Base-by-base conservation (phyloP, 2,797 vertebrate species). In the Enoplosus armatus region DNA sequence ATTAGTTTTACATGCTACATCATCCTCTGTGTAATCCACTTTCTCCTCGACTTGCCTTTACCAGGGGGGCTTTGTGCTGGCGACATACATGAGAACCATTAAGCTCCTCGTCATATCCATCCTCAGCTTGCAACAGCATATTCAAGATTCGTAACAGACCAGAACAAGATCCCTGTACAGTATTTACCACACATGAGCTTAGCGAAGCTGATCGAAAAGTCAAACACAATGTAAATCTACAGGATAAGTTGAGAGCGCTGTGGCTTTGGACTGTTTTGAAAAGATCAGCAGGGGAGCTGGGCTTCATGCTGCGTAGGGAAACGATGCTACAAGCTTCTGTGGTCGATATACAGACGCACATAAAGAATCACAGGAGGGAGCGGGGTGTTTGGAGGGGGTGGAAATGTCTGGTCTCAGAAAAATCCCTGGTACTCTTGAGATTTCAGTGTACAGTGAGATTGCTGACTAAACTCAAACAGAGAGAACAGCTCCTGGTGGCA, bases 51-150 rank as follows among this genome's bases (percentile, higher is more conserved):
- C 72, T 56, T 66, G 70, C 77, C 61, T 54, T 82, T 79, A 80
- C 85, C 77, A 75, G 80, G 87, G 80, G 91, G 92, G 76, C 92
- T 93, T 92, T 93, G 78, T 92, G 72, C 72, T 35, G 71, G 48
- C 60, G 16, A 89, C 68, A 68, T 64, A 72, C 62, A 77, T n/a
- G 61, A 77, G 75, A 54, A 37, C 26, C 67, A 66, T 29, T 72
- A 84, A 75, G 63, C 80, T 80, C 33, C 63, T 54, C 50, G 43
- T 76, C 68, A 75, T 58, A 71, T 75, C 41, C 22, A 58, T 63
- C 71, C 65, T 61, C 59, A 85, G 64, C 75, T 74, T 31, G 41
- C 53, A 82, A 66, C 62, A 77, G 69, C 70, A n/a, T 53, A 62
- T 80, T 68, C 51, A 37, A 47, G 66, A 78, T 66, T 72, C 14